phyloP scores from a whole-genome alignment of 2,888 invertebrate genomes.

The Athrips mouffetella region DNA sequence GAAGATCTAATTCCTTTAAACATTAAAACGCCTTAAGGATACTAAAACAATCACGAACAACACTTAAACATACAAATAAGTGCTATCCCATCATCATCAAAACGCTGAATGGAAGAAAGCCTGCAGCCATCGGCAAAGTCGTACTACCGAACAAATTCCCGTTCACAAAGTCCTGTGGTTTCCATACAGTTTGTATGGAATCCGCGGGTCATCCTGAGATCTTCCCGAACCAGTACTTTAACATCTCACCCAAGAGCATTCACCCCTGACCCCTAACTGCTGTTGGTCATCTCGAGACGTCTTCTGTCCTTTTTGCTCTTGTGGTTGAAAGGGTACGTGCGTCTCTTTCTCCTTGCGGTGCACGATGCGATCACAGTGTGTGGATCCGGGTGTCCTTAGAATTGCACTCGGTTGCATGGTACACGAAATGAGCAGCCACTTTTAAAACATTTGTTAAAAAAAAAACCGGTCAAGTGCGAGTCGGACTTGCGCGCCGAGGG shows the following conservation, averaged over 20 bases:
- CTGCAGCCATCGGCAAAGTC: constrained; percentile 43
- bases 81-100: background rate
- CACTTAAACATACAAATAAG: background rate
- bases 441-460: background rate
- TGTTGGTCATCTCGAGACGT: constrained; percentile 71
- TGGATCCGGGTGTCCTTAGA: constrained; percentile 74
- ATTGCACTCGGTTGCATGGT: constrained; percentile 58
- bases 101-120: constrained; percentile 14
- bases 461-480: background rate
- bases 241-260: constrained; percentile 71
- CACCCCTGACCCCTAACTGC: constrained; percentile 74
- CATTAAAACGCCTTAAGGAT: background rate
- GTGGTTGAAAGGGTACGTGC: constrained; percentile 21
- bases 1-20: background rate
- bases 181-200: background rate
- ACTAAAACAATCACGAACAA: background rate
- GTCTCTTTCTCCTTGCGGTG: constrained; percentile 50
- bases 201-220: constrained; percentile 1
- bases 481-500: too few species aligned
- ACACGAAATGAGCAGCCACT: constrained; percentile 33
- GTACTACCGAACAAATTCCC: background rate
- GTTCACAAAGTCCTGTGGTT: background rate
- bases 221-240: constrained; percentile 33
- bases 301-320: constrained; percentile 39
- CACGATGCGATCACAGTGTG: constrained; percentile 63